Percentiles rank a stretch among this genome's conserved stretches.
Conservation (phyloP, 1,140 invertebrate genomes). For the Dreissena rostriformis region DNA sequence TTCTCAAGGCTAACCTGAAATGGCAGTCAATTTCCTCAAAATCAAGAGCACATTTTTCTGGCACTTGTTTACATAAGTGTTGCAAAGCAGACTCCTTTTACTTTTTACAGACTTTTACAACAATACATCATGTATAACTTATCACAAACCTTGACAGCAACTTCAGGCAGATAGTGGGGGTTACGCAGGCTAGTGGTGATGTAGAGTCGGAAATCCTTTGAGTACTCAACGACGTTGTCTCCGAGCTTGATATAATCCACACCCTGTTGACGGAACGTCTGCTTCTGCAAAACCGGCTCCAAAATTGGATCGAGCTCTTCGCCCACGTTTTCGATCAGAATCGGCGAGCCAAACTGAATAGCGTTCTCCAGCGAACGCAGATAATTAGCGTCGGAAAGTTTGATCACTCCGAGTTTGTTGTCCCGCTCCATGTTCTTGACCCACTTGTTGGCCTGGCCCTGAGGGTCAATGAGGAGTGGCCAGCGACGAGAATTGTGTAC, state of each 20-base stretch:
- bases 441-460: slow-evolving; percentile 87
- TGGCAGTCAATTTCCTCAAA: no score
- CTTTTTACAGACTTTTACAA: no score
- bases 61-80: no score
- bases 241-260: slow-evolving; percentile 81
- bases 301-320: slow-evolving; percentile 82
- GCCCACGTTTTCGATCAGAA: slow-evolving; percentile 81
- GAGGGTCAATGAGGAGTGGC: slow-evolving; percentile 82
- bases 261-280: slow-evolving; percentile 80
- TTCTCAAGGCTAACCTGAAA: no score
- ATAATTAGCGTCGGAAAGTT: slow-evolving; percentile 80
- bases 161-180: slow-evolving; percentile 82
- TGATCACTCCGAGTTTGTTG: slow-evolving; percentile 80
- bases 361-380: slow-evolving; percentile 80
- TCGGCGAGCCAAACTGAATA: slow-evolving; percentile 81
- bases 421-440: slow-evolving; percentile 92
- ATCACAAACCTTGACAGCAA: slow-evolving; percentile 79
- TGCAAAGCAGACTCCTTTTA: no score
- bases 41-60: no score
- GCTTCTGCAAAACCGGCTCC: slow-evolving; percentile 80
- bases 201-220: slow-evolving; percentile 80
- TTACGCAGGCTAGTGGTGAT: slow-evolving; percentile 81
- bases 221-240: slow-evolving; percentile 81
- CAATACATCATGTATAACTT: neutral
- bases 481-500: slow-evolving; percentile 80